Percentiles rank a stretch among this genome's conserved stretches.
phyloP scores from a whole-genome alignment of 1,140 invertebrate genomes.

The Phenacoccus solenopsis region DNA sequence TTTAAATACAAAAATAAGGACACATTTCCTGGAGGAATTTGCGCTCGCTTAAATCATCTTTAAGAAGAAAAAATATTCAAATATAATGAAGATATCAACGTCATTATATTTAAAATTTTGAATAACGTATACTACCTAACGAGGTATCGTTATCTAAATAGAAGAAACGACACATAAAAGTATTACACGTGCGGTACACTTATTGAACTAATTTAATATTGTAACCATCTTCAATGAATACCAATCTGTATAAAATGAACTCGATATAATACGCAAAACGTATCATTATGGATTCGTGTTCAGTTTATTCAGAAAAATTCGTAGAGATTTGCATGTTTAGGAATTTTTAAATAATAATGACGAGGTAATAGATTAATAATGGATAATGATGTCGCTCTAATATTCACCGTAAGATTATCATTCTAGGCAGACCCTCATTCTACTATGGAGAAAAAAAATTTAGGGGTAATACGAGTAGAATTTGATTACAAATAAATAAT shows the following conservation, averaged over 20 bases:
- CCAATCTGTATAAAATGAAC: not conserved
- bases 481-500: no score
- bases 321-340: no score
- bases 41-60: not conserved
- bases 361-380: no score
- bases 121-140: not conserved
- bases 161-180: not conserved
- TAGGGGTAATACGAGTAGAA: no score
- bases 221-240: not conserved
- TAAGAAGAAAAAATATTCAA: slow-evolving; percentile 3
- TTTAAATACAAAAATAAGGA: not conserved
- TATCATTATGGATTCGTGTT: not conserved
- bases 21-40: not conserved
- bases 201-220: not conserved
- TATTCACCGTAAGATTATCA: no score
- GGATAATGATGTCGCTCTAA: no score
- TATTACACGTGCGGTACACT: not conserved
- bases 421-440: no score
- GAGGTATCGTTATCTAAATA: slow-evolving; percentile 2
- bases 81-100: slow-evolving; percentile 3
- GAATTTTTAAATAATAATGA: no score
- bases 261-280: not conserved
- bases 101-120: slow-evolving; percentile 4
- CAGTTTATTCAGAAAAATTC: not conserved
- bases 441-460: no score